phyloP scores from a whole-genome alignment of 2,113 vertebrate species.

The Spea multiplicata region DNA sequence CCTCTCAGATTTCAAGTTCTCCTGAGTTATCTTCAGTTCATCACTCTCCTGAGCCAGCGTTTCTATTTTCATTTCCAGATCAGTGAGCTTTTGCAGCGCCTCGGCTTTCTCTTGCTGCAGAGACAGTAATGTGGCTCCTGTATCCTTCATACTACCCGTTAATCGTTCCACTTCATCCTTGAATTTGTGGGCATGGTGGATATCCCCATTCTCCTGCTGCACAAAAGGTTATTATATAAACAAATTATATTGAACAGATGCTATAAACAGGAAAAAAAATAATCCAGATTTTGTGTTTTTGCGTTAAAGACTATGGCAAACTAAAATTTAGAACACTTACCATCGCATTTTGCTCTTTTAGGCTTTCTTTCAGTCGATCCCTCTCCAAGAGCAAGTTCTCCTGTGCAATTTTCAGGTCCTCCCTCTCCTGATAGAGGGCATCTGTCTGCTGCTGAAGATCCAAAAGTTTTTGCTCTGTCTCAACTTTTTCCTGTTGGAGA shows the following conservation, averaged over 20 bases:
- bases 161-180: constrained; percentile 51
- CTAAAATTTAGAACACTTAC: constrained; percentile 26
- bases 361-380: constrained; percentile 40
- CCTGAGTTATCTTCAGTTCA: constrained; percentile 30
- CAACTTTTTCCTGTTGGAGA: neutral
- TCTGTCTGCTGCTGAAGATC: constrained; percentile 45
- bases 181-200: constrained; percentile 40
- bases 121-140: neutral
- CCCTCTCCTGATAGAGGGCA: constrained; percentile 43
- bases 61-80: constrained; percentile 47
- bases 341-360: constrained; percentile 29
- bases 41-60: constrained; percentile 48
- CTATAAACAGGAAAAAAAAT: too few species aligned
- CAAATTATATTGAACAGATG: too few species aligned
- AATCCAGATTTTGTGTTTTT: too few species aligned
- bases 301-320: too few species aligned
- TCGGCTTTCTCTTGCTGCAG: constrained; percentile 10
- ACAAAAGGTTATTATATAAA: too few species aligned
- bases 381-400: constrained; percentile 40
- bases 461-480: constrained; percentile 25
- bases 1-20: constrained; percentile 44
- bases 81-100: constrained; percentile 22
- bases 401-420: constrained; percentile 38
- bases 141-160: neutral
- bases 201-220: constrained; percentile 49